These are phyloP conservation scores for Phoeniculus purpureus DNA, from an alignment of 2,797 vertebrate genomes.

Conservation along the genomic window DNA sequence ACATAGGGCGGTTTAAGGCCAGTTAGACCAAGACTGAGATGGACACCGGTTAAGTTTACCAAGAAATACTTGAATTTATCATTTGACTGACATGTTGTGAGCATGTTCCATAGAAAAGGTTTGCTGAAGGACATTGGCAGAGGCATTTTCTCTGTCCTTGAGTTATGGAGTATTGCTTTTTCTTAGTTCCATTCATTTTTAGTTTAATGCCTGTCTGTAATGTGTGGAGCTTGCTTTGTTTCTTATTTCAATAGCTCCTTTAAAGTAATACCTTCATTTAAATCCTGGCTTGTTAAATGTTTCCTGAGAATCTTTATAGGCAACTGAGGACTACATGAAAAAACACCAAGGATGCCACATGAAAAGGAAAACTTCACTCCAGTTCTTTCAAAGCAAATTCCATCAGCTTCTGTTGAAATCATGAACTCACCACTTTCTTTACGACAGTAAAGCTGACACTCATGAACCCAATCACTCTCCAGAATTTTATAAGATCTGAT, in stretches of 20 bases:
- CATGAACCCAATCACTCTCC: not conserved
- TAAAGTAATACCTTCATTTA: not conserved
- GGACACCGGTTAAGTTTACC: not conserved
- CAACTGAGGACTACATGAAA: not conserved
- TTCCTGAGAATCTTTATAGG: conserved; percentile 33
- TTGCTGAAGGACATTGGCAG: not conserved
- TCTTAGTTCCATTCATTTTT: not conserved
- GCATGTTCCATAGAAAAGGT: not conserved
- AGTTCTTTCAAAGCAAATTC: conserved; percentile 51
- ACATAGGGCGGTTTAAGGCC: not conserved
- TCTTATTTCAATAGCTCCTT: conserved; percentile 1
- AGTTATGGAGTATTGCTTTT: not conserved
- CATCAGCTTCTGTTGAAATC: conserved; percentile 43
- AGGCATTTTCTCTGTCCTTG: not conserved
- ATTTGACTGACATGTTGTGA: not conserved
- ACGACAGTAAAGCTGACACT: conserved; percentile 8
- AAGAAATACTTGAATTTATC: not conserved
- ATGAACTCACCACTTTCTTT: conserved; percentile 54
- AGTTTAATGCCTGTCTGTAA: not conserved
- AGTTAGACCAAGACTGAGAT: not conserved
- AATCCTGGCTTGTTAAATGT: conserved; percentile 16
- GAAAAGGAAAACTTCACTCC: conserved; percentile 17
- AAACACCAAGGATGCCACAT: not conserved
- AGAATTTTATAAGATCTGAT: conserved; percentile 30
- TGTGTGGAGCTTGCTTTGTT: not conserved